Evolutionary conservation across 1,140 invertebrate species (phyloP), one percentile per base, ranked within the genome.

Genomic region (Drosophila sp.): DNA sequence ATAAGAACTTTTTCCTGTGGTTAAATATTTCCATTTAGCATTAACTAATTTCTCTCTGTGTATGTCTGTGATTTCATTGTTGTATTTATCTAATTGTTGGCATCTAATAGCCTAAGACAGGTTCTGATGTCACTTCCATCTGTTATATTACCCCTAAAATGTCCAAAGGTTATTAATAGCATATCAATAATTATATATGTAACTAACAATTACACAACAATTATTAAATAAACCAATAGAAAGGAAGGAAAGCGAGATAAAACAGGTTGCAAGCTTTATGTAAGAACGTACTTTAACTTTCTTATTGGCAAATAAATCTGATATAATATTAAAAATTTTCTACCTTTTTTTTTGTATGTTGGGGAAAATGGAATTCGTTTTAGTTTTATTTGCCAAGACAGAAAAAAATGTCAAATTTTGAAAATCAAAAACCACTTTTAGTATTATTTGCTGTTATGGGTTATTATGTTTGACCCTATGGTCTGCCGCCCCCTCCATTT

Each of bases 11-110:
- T 17, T 17, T 17, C 17, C 17, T 35, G 7, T 1, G 10, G 33
- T 35, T 35, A 35, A 35, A 4, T 35, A 10, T 2, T 35, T 35
- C 10, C 10, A 8, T 6, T 17, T 35, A 35, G 7, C 7, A 35
- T 35, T 35, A 7, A 44, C 4, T 1, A 44, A 25, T 47, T 50
- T 50, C 11, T 50, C 23, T 50, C 44, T 27, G 44, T 35, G 29
- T 35, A 35, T 58, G 32, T 32, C 17, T 58, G 35, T 58, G 56
- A 58, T 58, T 58, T 35, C 56, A 58, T 58, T 35, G 33, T 57
- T 50, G 54, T 35, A 35, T 35, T 7, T 32, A 58, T 58, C 30
- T 35, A 38, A 38, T 38, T 38, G 35, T 38, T 3, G 35, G 10
- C 35, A 58, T 35, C 30, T 35, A 25, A 35, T 35, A 35, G n/a